phyloP scores from a whole-genome alignment of 1,140 invertebrate species.

The Aphaenogaster rudis region DNA sequence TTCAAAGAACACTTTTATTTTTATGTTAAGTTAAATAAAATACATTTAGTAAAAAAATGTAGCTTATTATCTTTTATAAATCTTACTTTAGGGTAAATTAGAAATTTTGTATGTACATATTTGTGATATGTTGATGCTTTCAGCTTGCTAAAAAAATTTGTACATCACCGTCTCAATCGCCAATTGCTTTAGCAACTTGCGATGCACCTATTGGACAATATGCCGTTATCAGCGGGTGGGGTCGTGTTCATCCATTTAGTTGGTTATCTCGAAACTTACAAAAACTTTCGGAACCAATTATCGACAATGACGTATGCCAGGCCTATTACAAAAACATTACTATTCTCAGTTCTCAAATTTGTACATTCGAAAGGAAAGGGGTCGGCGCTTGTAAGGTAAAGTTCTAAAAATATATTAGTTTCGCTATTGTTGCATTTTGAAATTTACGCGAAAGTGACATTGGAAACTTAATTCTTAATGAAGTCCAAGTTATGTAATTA shows the following conservation, averaged over 20 bases:
- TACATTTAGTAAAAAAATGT: slow-evolving; percentile 16
- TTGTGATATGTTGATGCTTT: slow-evolving; percentile 13
- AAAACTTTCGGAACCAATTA: slow-evolving; percentile 53
- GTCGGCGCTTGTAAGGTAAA: slow-evolving; percentile 62
- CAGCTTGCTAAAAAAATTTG: slow-evolving; percentile 38
- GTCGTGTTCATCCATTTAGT: slow-evolving; percentile 69
- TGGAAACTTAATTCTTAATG: neutral
- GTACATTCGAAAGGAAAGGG: slow-evolving; percentile 48
- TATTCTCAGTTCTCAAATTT: slow-evolving; percentile 56
- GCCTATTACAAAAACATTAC: slow-evolving; percentile 28
- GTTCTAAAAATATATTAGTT: neutral
- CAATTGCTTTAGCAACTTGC: slow-evolving; percentile 77
- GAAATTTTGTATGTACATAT: neutral
- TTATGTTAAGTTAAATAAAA: neutral
- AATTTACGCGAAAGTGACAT: neutral
- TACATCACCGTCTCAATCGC: neutral
- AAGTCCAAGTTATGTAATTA: neutral
- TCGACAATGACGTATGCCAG: slow-evolving; percentile 40
- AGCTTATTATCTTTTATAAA: neutral
- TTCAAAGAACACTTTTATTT: neutral
- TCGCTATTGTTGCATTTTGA: neutral
- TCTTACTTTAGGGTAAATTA: neutral
- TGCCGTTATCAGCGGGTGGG: slow-evolving; percentile 84
- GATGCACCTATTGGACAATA: slow-evolving; percentile 74
- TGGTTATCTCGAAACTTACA: slow-evolving; percentile 30